Evolutionary conservation across 2,888 invertebrate genomes (phyloP), one percentile per base, ranked within the genome.

Genomic region (Phortica magna): DNA sequence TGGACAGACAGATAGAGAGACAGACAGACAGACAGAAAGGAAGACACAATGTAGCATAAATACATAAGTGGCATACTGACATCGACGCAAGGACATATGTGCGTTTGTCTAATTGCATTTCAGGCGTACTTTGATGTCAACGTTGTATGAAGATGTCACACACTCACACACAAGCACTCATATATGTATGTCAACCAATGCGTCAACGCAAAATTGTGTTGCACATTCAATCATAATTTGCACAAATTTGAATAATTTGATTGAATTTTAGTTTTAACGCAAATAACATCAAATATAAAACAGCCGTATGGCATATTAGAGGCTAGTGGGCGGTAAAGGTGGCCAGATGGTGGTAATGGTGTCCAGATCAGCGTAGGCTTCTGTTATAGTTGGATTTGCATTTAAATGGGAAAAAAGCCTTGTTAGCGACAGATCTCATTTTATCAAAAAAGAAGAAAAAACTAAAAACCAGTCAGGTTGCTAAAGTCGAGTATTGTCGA

Each of bases 171-270:
- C 31, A 22, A 4, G 7, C 9, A n/a, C 74, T 6, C 14, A 48
- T 14, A 79, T 81, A 77, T 81, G 31, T 55, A 22, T 6, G 79
- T 67, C 65, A 2, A 12, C 61, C 71, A 53, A 64, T 76, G 61
- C 41, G 31, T 31, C 31, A 4, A 0, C 31, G 31, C 31, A 31
- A 31, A 31, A 31, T 41, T 19, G 65, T 55, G 53, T 53, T 53
- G 7, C 31, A 14, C 39, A 7, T 10, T 17, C n/a, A 55, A 41
- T 41, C 31, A 39, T 39, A 80, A 89, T 90, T 87, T 90, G 85
- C 90, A 90, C 89, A 83, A 79, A 90, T 90, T 90, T 90, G 87
- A 90, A 90, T 89, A 90, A 85, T 83, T 85, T 89, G 89, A 90
- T 90, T 90, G 87, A 81, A 83, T 88, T 85, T 81, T 78, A 75